Evolutionary conservation across 2,888 invertebrate species (phyloP), one percentile per base, ranked within the genome.

Genomic region (Acanthoscelides obtectus): DNA sequence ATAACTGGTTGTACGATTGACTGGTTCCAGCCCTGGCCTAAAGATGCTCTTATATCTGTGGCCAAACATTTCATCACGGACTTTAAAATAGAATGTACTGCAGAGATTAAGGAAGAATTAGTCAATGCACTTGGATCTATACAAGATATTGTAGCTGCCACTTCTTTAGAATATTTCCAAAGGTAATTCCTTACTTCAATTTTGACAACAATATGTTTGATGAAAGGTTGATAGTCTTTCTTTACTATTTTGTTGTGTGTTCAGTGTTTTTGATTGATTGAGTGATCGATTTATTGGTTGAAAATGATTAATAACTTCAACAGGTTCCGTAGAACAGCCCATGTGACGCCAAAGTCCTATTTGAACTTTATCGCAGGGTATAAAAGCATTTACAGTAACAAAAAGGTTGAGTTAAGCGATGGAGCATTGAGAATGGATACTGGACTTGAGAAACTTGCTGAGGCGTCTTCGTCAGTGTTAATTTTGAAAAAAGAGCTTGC

Each of bases 1-100:
- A 96, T 98, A 78, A 96, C 97, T n/a, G 98, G 98, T 12, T 98
- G 98, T 83, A 98, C 98, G 0, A 95, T 98, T 77, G 97, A 98
- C 85, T 98, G 98, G 98, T 97, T 98, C 81, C 97, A 97, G 83
- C 96, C 97, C 2, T 98, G 98, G 98, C 98, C 98, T 0, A 94
- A 94, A 83, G 97, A 97, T 84, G 98, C 98, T 22, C 87, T 98
- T 45, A 92, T 98, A 70, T 91, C 94, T 22, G 98, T 98, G 19
- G 97, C 98, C 5, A 90, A 93, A 82, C 97, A 98, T 87, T 98
- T 97, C 85, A 88, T 98, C 66, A 88, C 91, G 20, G 94, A 94
- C 79, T 98, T 96, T 84, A 90, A 93, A 85, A 96, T 98, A 69
- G 95, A 94, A 81, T 97, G 98, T 84, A 93, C 93, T 1, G 87